Conservation (phyloP, 64 coral and sea anemone species). For the Montipora efflorescens region DNA sequence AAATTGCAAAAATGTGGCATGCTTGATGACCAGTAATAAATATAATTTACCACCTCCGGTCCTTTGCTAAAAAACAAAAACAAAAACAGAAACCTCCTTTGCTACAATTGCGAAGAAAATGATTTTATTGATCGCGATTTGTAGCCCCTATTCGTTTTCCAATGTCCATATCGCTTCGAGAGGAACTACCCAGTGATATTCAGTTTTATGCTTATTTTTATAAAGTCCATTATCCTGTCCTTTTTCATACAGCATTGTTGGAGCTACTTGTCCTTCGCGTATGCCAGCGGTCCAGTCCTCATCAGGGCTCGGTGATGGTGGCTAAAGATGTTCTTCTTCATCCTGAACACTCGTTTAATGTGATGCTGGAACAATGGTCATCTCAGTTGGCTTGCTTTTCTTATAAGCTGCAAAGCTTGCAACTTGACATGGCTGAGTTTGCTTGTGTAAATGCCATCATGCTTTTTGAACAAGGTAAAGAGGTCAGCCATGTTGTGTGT, state of each 20-base stretch:
- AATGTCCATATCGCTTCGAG: no score
- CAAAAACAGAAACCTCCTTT: no score
- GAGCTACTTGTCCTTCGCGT: conserved; percentile 95
- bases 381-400: conserved; percentile 84
- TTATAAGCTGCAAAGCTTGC: conserved; percentile 95
- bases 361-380: conserved; percentile 93
- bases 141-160: no score
- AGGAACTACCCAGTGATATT: no score
- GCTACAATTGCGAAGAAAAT: no score
- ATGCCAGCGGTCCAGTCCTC: conserved; percentile 94
- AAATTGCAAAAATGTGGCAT: no score
- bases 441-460: conserved; percentile 97
- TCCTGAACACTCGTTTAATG: conserved; percentile 82
- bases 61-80: no score
- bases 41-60: no score
- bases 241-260: conserved; percentile 63
- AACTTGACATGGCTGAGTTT: conserved; percentile 99
- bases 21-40: no score
- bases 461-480: conserved; percentile 98
- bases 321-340: conserved; percentile 92
- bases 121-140: no score
- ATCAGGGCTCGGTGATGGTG: conserved; percentile 93
- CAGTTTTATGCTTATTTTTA: no score
- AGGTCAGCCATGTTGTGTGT: neutral
- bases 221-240: no score